Percentiles rank a stretch among this genome's conserved stretches.
Conservation (phyloP, 53 echinoderm and acorn worm species). For the Luidia sarsii region DNA sequence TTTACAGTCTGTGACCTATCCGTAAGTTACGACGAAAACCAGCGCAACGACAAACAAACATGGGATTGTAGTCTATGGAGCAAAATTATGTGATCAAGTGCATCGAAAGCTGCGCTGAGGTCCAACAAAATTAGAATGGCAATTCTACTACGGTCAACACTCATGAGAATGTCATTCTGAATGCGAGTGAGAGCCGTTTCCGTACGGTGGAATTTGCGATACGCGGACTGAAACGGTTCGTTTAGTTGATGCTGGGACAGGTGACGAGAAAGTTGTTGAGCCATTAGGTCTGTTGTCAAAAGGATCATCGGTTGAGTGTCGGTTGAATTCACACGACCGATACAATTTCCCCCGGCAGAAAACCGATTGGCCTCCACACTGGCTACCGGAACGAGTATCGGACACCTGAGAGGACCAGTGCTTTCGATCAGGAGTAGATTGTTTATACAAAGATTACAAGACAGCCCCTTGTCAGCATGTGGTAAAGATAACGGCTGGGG, state of each 20-base stretch:
- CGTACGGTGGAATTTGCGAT: background rate
- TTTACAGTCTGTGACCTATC: background rate
- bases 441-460: no score
- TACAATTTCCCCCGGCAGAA: no score
- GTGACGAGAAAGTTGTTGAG: background rate
- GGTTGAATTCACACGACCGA: no score
- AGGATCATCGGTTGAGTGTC: no score
- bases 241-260: background rate
- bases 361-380: no score
- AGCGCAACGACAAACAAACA: background rate
- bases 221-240: conserved; percentile 1
- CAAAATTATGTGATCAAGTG: background rate
- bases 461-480: no score
- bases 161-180: conserved; percentile 5
- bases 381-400: no score
- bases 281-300: no score
- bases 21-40: conserved; percentile 5
- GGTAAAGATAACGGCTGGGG: no score
- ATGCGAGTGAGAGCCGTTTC: conserved; percentile 10
- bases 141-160: background rate
- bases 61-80: conserved; percentile 6
- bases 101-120: background rate
- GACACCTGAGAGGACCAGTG: no score
- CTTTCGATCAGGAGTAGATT: no score
- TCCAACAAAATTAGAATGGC: background rate